These are phyloP conservation scores for Eciton burchellii DNA, from an alignment of 1,140 invertebrate species.

Conservation along the genomic window DNA sequence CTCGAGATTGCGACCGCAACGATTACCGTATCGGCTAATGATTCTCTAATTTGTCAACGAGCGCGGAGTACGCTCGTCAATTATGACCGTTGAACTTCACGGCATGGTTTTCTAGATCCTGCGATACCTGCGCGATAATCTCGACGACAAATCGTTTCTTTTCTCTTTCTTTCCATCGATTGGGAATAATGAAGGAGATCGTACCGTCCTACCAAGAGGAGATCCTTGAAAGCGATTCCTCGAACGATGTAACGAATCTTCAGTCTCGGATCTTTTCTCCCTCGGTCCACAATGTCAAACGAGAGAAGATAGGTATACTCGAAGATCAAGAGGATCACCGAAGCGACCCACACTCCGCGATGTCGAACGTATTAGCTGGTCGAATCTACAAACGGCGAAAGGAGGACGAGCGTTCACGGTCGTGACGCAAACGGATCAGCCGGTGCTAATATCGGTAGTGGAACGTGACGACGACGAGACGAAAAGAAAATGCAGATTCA, in stretches of 20 bases:
- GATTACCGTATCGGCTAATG: slow-evolving; percentile 28
- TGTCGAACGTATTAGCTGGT: slow-evolving; percentile 23
- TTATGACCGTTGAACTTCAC: slow-evolving; percentile 25
- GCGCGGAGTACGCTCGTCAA: slow-evolving; percentile 5
- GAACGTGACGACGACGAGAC: slow-evolving; percentile 70
- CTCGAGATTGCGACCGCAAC: slow-evolving; percentile 29
- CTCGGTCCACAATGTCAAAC: neutral
- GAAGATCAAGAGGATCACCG: neutral
- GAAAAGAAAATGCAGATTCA: slow-evolving; percentile 52
- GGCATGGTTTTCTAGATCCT: neutral
- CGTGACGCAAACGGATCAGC: slow-evolving; percentile 70
- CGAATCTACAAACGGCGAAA: slow-evolving; percentile 59
- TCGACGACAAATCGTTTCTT: neutral
- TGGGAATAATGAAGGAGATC: neutral
- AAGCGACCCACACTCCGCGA: slow-evolving; percentile 14
- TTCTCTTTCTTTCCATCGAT: neutral
- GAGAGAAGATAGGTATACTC: neutral
- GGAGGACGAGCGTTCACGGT: slow-evolving; percentile 71
- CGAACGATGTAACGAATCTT: slow-evolving; percentile 9
- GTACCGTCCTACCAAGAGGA: no score
- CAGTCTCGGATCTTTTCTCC: neutral
- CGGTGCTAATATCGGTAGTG: slow-evolving; percentile 74
- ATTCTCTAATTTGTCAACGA: slow-evolving; percentile 19
- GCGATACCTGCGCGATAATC: neutral
- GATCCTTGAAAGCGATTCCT: neutral